A percentile compares a stretch with the other conserved stretches of the same genome.
These are phyloP conservation scores for Myotis lucifugus DNA, from an alignment of 2,113 vertebrate genomes.

Conservation along the genomic window DNA sequence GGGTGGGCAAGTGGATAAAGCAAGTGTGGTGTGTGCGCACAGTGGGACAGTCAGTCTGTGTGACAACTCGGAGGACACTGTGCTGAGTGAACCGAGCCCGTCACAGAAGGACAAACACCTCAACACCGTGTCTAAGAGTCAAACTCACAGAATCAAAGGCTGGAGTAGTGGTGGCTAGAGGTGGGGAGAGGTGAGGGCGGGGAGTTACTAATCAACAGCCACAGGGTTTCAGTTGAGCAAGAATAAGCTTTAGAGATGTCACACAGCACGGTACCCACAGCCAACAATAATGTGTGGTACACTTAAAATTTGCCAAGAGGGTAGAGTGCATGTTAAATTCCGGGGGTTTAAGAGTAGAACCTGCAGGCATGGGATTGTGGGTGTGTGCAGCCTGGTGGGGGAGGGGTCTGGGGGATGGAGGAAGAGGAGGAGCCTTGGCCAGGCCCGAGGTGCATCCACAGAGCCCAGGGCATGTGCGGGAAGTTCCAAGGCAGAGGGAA, in stretches of 20 bases:
- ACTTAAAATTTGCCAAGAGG: background rate
- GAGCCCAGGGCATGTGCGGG: background rate
- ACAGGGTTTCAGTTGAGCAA: background rate
- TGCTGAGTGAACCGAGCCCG: background rate
- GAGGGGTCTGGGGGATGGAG: background rate
- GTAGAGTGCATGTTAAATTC: background rate
- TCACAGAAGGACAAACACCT: too few relatives aligned
- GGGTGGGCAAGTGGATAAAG: background rate
- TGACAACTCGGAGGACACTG: background rate
- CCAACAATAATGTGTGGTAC: too few relatives aligned
- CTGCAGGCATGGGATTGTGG: too few relatives aligned
- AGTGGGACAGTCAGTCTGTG: background rate
- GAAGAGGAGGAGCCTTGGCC: too few relatives aligned
- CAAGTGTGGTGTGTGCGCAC: too few relatives aligned
- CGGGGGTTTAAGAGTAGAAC: rapidly evolving
- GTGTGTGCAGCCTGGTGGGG: background rate
- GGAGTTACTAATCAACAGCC: background rate
- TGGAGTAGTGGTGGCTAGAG: background rate
- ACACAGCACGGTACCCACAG: too few relatives aligned
- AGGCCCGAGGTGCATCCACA: too few relatives aligned
- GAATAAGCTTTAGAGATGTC: background rate
- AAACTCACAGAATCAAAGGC: background rate
- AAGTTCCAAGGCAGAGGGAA: background rate
- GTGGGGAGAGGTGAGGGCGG: background rate
- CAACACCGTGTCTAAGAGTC: too few relatives aligned